Conservation (phyloP, 2,113 vertebrate genomes). For the Galeopterus variegatus region DNA sequence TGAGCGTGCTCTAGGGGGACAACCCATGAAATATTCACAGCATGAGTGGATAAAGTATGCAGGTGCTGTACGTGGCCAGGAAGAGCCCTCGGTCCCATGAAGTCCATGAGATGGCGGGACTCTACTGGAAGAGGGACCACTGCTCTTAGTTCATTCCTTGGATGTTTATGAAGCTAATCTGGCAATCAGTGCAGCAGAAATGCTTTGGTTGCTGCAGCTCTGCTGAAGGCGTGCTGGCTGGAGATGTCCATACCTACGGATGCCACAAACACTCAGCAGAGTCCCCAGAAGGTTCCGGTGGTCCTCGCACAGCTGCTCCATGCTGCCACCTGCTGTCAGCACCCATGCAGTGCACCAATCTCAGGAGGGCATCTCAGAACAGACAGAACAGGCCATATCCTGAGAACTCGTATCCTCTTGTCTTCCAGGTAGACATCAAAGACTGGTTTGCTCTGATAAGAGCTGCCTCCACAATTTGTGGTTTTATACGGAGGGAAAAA, state of each 20-base stretch:
- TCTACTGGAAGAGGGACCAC: not conserved
- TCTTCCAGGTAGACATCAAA: not conserved
- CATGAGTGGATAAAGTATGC: not conserved
- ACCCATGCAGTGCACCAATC: fast-evolving
- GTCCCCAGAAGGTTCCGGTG: not conserved
- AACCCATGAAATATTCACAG: slow-evolving; percentile 41
- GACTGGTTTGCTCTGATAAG: not conserved
- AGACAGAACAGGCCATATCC: fast-evolving
- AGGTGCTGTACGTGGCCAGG: not conserved
- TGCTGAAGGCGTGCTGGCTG: not conserved
- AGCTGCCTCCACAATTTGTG: too few relatives aligned
- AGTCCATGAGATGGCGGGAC: not conserved
- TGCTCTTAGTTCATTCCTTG: not conserved
- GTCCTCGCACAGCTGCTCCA: not conserved
- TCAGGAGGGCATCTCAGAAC: not conserved
- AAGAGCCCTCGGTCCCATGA: fast-evolving
- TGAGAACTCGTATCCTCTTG: fast-evolving
- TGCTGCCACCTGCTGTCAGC: not conserved
- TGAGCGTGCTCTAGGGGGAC: not conserved
- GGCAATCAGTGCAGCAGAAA: fast-evolving
- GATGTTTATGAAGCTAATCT: too few relatives aligned
- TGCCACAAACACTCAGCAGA: not conserved
- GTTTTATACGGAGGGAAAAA: not conserved
- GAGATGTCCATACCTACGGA: not conserved
- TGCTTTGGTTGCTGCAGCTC: not conserved